Conservation (phyloP, 1,140 invertebrate genomes). For the Ceratina japonica region DNA sequence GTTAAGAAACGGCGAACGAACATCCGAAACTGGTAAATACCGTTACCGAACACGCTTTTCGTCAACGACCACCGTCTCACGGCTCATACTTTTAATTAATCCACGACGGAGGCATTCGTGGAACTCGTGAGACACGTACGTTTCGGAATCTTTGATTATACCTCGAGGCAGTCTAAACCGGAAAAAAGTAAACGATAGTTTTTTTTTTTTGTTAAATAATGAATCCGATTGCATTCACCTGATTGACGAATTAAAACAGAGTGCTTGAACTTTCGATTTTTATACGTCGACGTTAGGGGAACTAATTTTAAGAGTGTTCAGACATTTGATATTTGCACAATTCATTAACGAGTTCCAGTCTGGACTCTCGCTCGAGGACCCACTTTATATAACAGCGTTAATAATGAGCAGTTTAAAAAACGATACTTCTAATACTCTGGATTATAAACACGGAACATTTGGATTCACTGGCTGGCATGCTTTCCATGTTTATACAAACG, state of each 20-base stretch:
- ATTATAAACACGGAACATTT: too few species aligned
- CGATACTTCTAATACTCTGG: too few species aligned
- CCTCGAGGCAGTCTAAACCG: too few species aligned
- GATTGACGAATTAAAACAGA: too few species aligned
- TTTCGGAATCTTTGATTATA: too few species aligned
- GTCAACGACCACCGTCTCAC: constrained; percentile 4
- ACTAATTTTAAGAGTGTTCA: not conserved
- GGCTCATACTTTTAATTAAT: constrained; percentile 39
- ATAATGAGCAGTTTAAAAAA: too few species aligned
- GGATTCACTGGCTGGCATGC: not conserved
- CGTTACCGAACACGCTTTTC: constrained; percentile 48
- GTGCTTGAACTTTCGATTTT: not conserved
- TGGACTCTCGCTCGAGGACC: not conserved
- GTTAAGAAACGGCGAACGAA: constrained; percentile 27
- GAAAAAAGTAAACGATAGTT: too few species aligned
- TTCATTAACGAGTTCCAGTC: constrained; percentile 19
- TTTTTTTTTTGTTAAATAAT: too few species aligned
- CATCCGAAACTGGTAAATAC: constrained; percentile 55
- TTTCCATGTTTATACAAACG: not conserved
- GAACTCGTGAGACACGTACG: too few species aligned
- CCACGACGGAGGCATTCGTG: not conserved
- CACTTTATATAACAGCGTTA: not conserved
- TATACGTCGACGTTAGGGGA: not conserved
- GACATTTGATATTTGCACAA: not conserved
- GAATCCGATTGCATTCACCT: too few species aligned